phyloP scores from a whole-genome alignment of 2,797 vertebrate genomes.

The Sternotherus odoratus region DNA sequence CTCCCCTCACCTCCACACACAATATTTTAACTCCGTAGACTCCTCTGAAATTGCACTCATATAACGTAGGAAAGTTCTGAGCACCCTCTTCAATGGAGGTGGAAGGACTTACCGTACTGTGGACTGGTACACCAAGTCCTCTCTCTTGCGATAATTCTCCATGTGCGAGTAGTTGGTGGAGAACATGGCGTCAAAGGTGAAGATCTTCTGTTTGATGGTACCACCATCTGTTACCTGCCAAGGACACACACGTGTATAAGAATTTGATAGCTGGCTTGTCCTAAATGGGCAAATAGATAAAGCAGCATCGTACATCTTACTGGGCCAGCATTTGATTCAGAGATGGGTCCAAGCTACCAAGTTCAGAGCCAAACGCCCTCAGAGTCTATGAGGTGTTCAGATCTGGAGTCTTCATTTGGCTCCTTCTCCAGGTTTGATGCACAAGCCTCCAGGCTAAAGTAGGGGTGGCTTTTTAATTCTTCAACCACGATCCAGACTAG shows the following conservation, averaged over 20 bases:
- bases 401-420: not conserved
- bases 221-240: slow-evolving; percentile 89
- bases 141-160: slow-evolving; percentile 88
- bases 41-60: not conserved
- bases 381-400: not conserved
- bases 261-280: not conserved
- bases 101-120: slow-evolving; percentile 88
- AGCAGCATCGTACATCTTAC: not conserved
- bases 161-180: slow-evolving; percentile 92
- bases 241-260: not conserved
- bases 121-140: slow-evolving; percentile 93
- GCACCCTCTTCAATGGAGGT: not conserved
- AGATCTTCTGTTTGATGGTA: slow-evolving; percentile 93
- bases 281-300: not conserved
- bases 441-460: not conserved
- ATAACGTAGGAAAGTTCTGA: not conserved
- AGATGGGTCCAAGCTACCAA: not conserved
- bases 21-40: not conserved
- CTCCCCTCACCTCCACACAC: not conserved
- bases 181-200: slow-evolving; percentile 95
- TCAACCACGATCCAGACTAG: not conserved
- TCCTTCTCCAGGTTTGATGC: not conserved
- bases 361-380: not conserved
- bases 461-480: not conserved
- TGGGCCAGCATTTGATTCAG: not conserved